Evolutionary conservation across 2,888 invertebrate species (phyloP), one percentile per base, ranked within the genome.

Genomic region (Melieria picta): DNA sequence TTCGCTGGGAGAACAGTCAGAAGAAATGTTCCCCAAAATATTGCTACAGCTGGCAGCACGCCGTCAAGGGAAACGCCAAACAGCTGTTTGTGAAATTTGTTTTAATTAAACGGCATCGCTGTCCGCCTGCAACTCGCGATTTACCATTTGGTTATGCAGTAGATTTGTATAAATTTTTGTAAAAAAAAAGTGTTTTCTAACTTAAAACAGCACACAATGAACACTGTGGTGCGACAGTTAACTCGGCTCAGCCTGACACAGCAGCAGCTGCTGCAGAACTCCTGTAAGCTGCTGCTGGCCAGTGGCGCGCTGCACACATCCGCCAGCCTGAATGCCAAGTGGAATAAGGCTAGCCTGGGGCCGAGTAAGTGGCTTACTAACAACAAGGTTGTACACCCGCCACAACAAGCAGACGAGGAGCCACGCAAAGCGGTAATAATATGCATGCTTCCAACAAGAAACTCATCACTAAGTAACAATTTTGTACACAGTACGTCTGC

Each of bases 321-420:
- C 4, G 64, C 76, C 30, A 65, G 64, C 4, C 66, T 82, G 4
- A 77, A 79, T 43, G 55, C 74, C 46, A 82, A 81, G 48, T 85
- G 84, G 83, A 84, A 84, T 68, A 83, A 82, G 73, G 75, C 81
- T 67, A 83, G 82, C 48, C 76, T 75, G 0, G 85, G 82, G 7
- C 91, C 92, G 0, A 88, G 80, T 73, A 87, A 87, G 60, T 95
- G 93, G 90, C 77, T 92, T 71, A 78, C 83, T 13, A 87, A 92
- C 77, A 98, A 97, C 86, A 90, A 93, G 69, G 90, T 90, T 79
- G 88, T 96, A 7, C 96, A 91, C 88, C 94, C 95, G 30, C 95
- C 96, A 45, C 94, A 94, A 86, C 89, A 90, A 11, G 91, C 89
- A 3, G 95, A 96, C 84, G 91, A 91, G 82, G 91, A 91, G 82